Conservation (phyloP, 92 coral and sea anemone genomes). For the Pocillopora meandrina region DNA sequence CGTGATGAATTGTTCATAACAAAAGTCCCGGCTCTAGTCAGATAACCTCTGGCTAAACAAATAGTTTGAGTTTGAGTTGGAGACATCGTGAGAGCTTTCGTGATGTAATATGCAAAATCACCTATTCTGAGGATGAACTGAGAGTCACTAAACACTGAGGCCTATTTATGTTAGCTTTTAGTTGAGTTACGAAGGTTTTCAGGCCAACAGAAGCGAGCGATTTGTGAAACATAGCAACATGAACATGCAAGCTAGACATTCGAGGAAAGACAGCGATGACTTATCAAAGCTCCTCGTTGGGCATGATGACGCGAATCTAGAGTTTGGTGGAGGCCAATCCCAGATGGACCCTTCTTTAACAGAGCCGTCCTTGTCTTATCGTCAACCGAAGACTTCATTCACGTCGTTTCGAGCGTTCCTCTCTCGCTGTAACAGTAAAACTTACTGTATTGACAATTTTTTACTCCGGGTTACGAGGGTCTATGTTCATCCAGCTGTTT, state of each 20-base stretch:
- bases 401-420: constrained; percentile 18
- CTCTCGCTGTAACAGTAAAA: neutral
- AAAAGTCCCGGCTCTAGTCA: constrained; percentile 10
- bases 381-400: constrained; percentile 66
- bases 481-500: constrained; percentile 40
- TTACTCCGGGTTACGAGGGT: neutral
- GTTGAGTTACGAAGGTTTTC: constrained; percentile 5
- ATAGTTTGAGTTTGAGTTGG: neutral
- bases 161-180: neutral
- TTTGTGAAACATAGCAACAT: constrained; percentile 22
- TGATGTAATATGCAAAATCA: neutral
- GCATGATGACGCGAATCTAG: constrained; percentile 29
- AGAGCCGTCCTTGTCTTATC: constrained; percentile 53
- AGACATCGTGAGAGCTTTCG: neutral
- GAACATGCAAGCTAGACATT: constrained; percentile 58
- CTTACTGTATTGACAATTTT: neutral
- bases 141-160: neutral
- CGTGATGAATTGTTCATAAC: constrained; percentile 12
- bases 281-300: constrained; percentile 53
- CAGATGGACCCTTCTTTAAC: constrained; percentile 10
- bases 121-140: neutral
- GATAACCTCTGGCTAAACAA: neutral
- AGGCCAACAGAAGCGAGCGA: neutral
- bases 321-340: constrained; percentile 31
- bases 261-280: constrained; percentile 85